Evolutionary conservation across 2,888 invertebrate genomes (phyloP).

Genomic region (Lingula anatina): DNA sequence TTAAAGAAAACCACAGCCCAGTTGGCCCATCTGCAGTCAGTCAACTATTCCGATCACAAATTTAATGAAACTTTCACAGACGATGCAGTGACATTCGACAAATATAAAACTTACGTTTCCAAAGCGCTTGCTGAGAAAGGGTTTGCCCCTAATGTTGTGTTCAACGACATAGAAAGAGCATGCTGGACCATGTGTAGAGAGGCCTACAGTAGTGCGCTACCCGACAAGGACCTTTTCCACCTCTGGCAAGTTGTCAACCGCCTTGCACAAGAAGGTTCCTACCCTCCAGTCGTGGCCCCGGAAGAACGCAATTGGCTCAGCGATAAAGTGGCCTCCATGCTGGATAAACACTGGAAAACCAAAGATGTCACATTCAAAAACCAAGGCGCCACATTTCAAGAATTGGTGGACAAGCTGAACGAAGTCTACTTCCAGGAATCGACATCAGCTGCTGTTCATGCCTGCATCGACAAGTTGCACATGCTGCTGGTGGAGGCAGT

Average conservation of each 20-base stretch:
- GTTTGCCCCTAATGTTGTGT: neutral
- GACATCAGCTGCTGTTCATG: neutral
- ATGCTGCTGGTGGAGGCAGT: conserved; percentile 15
- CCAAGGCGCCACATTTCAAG: neutral
- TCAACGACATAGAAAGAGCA: conserved; percentile 6
- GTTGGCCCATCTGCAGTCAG: neutral
- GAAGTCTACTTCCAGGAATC: conserved; percentile 2
- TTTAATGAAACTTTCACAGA: conserved; percentile 3
- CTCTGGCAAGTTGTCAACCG: conserved; percentile 16
- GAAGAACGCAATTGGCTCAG: conserved; percentile 11
- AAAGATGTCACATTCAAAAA: neutral
- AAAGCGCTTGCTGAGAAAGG: conserved; percentile 2
- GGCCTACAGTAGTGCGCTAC: conserved; percentile 2
- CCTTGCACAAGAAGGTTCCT: conserved; percentile 9
- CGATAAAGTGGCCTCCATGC: conserved; percentile 8
- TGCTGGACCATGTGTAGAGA: conserved; percentile 2
- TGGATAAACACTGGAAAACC: conserved; percentile 3
- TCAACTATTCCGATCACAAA: neutral
- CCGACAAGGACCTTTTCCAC: conserved; percentile 3
- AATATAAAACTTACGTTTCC: conserved; percentile 5
- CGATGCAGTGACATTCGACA: conserved; percentile 2
- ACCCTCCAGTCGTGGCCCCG: conserved; percentile 10
- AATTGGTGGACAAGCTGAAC: conserved; percentile 3
- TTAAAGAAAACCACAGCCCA: neutral
- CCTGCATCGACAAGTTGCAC: conserved; percentile 13